Evolutionary conservation across 2,113 vertebrate species (phyloP).

Genomic region (Abramis brama): DNA sequence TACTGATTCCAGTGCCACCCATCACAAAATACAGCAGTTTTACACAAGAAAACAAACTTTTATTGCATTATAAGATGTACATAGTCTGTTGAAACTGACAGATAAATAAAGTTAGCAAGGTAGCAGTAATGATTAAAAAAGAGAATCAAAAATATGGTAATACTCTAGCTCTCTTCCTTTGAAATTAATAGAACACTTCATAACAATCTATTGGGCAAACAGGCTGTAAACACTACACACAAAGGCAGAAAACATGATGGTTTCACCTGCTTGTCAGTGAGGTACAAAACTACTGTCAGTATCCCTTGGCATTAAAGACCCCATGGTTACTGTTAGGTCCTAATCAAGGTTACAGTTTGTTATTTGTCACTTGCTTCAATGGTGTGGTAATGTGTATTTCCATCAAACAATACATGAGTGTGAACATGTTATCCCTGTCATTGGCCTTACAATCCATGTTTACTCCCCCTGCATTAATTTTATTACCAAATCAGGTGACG

Average conservation of each 20-base stretch:
- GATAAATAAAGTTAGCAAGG: slow-evolving; percentile 55
- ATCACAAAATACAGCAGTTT: background rate
- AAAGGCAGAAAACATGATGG: slow-evolving; percentile 42
- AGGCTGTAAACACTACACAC: slow-evolving; percentile 45
- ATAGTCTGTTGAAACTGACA: slow-evolving; percentile 59
- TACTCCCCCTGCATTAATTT: slow-evolving; percentile 1
- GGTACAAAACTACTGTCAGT: slow-evolving; percentile 36
- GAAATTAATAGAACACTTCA: slow-evolving; percentile 44
- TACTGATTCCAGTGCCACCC: background rate
- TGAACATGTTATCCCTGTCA: slow-evolving; percentile 14
- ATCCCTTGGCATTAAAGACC: slow-evolving; percentile 33
- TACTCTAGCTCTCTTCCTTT: slow-evolving; percentile 29
- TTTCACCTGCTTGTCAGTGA: slow-evolving; percentile 41
- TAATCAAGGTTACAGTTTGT: slow-evolving; percentile 34
- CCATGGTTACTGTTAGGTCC: slow-evolving; percentile 10
- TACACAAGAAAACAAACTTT: slow-evolving; percentile 63
- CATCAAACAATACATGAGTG: slow-evolving; percentile 14
- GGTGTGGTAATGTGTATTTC: slow-evolving; percentile 2
- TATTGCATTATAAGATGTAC: slow-evolving; percentile 66
- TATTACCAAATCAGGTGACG: background rate
- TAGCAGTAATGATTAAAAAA: slow-evolving; percentile 58
- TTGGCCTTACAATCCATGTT: slow-evolving; percentile 36
- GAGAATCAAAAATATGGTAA: slow-evolving; percentile 60
- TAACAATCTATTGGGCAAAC: slow-evolving; percentile 45
- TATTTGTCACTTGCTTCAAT: slow-evolving; percentile 14